Evolutionary conservation across 2,113 vertebrate genomes (phyloP), one percentile per base, ranked within the genome.

Genomic region (Hemichromis elongatus): DNA sequence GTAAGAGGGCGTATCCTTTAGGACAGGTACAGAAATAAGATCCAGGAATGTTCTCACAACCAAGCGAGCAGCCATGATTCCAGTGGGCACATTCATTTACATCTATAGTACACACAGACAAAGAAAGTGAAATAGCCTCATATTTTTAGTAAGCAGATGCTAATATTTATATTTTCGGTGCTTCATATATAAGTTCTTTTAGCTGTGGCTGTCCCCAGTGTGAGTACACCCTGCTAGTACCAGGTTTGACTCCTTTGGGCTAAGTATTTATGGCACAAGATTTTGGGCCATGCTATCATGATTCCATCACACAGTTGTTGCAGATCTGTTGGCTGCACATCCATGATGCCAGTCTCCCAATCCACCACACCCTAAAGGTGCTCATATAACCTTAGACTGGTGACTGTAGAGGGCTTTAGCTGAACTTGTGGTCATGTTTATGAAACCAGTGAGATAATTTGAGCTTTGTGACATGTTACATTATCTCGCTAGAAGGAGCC

Each of bases 21-120:
- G 98, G 98, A 59, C 98, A 99, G n/a, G 97, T 98, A 83, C 98
- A 99, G 82, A 98, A 97, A 89, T 99, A 99, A 30, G 98, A 98
- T 3, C 98, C 99, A 2, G 97, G 98, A 50, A 93, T 91, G 84
- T 99, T 99, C 91, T 98, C 96, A 92, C 99, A 99, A 6, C 98
- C 98, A 19, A 99, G 96, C 85, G 98, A 97, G 92, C 98, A 99
- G 86, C 98, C 97, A 0, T 99, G 99, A 73, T 96, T 98, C 97
- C 97, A 97, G 28, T 97, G 93, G 70, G 97, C 96, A 83, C 98
- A 99, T 91, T 99, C 98, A 30, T 99, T 99, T 82, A 98, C 90
- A 95, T 99, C 98, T 99, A 77, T 26, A 7, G 21, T 28, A 87
- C 30, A 87, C 13, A 80, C 1, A 89, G 16, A 82, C 5, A 77